These are phyloP conservation scores for Proterorhinus semilunaris DNA, from an alignment of 2,113 vertebrate species.

Conservation along the genomic window DNA sequence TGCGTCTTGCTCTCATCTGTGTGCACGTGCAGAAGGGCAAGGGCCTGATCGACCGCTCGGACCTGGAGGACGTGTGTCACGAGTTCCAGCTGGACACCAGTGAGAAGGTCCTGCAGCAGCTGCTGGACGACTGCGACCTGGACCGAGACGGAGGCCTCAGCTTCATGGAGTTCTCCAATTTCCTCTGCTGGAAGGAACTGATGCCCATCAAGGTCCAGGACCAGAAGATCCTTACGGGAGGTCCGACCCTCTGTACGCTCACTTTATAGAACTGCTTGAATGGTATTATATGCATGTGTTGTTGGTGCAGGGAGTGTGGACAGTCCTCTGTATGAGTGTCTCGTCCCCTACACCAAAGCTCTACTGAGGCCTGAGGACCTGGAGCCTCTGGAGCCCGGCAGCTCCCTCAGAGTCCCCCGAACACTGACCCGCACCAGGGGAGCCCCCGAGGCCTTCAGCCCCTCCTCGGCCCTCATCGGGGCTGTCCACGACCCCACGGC, in stretches of 20 bases:
- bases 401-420: constrained; percentile 66
- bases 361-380: constrained; percentile 73
- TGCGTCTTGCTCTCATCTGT: no score
- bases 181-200: constrained; percentile 90
- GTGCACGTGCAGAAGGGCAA: constrained; percentile 76
- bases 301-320: constrained; percentile 30
- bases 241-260: constrained; percentile 53
- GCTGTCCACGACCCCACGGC: constrained; percentile 64
- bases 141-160: constrained; percentile 82
- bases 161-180: constrained; percentile 86
- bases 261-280: background rate
- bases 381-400: constrained; percentile 66
- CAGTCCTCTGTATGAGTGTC: background rate
- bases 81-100: constrained; percentile 78
- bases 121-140: constrained; percentile 85
- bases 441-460: constrained; percentile 69
- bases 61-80: constrained; percentile 75
- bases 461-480: constrained; percentile 78
- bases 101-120: constrained; percentile 72
- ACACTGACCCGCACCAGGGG: constrained; percentile 57
- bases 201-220: constrained; percentile 73
- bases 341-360: constrained; percentile 9
- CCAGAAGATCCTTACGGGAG: constrained; percentile 73
- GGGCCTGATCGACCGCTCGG: constrained; percentile 80
- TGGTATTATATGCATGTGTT: background rate